Base-by-base conservation (phyloP, 2,797 vertebrate genomes). In the Eptatretus atami region DNA sequence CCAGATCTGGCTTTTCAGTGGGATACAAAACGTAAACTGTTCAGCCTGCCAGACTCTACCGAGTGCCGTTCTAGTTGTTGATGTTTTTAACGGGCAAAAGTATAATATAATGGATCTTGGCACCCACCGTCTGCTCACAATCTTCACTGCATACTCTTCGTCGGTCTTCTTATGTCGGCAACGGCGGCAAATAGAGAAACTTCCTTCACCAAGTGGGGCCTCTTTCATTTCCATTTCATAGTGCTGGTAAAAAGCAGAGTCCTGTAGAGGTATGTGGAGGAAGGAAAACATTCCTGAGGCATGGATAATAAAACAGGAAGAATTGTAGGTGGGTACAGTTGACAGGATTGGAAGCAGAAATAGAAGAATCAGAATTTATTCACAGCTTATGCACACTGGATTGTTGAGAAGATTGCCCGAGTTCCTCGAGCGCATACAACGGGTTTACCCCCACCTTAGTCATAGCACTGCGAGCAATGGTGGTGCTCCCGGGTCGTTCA, bases 191-290 rank as follows among this genome's bases (percentile, higher is more conserved):
- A 92, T 77, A 0, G 85, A 92, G 72, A 88, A 88, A 69, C 84
- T 87, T 1, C 85, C 85, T 66, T 82, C 81, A 0, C 85, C 85
- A 53, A 90, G 72, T 0, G 82, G 82, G 1, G 77, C 67, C n/a
- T 81, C 81, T 52, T 77, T 76, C 52, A 87, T 75, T 70, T 80
- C 80, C 70, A 92, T 74, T 70, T 88, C 84, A 6, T 92, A 92
- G 73, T 79, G 77, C 70, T 79, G 81, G 71, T 88, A 92, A 73
- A 92, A 92, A 65, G 82, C 78, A 1, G 83, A 87, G 68, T 92
- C 85, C 85, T 90, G 67, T 13, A 13, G 52, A 15, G 11, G 31
- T 44, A 44, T 8, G 31, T 44, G 31, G 31, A 44, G 31, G 31
- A 44, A 44, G 6, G 31, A 44, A 44, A 44, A 44, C 31, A 44